phyloP scores from a whole-genome alignment of 2,888 invertebrate species.

The Standfussiana lucernea region DNA sequence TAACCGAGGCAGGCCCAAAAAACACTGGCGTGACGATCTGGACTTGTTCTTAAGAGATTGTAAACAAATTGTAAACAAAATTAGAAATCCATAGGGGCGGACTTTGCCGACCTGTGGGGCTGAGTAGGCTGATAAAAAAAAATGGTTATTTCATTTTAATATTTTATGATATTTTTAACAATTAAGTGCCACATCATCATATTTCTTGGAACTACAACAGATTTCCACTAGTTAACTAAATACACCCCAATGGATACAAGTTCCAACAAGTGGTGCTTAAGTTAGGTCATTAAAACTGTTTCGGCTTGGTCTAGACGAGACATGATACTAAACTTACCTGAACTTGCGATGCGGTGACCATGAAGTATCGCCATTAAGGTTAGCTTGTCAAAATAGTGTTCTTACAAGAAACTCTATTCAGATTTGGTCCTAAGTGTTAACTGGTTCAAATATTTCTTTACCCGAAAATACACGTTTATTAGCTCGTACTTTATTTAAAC shows the following conservation, averaged over 20 bases:
- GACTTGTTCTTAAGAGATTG: too few species aligned
- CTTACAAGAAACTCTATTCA: background rate
- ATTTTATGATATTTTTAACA: background rate
- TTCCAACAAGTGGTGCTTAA: background rate
- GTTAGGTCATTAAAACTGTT: constrained; percentile 16
- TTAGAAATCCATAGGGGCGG: too few species aligned
- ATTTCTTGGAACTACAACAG: background rate
- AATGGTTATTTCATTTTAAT: too few species aligned
- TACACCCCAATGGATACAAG: background rate
- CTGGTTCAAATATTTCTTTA: background rate
- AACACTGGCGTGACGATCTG: too few species aligned
- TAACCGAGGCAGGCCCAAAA: too few species aligned
- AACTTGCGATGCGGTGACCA: background rate
- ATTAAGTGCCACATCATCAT: background rate
- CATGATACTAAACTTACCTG: constrained; percentile 12
- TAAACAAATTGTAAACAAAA: too few species aligned
- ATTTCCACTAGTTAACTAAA: constrained; percentile 10
- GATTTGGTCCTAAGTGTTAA: background rate
- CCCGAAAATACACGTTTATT: background rate
- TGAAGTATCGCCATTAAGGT: background rate
- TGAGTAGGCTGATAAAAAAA: too few species aligned
- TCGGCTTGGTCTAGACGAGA: constrained; percentile 15
- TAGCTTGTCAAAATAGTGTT: background rate
- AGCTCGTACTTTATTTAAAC: background rate
- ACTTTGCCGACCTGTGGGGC: too few species aligned